These are phyloP conservation scores for Diplodus puntazzo DNA, from an alignment of 2,797 vertebrate species.

Conservation along the genomic window DNA sequence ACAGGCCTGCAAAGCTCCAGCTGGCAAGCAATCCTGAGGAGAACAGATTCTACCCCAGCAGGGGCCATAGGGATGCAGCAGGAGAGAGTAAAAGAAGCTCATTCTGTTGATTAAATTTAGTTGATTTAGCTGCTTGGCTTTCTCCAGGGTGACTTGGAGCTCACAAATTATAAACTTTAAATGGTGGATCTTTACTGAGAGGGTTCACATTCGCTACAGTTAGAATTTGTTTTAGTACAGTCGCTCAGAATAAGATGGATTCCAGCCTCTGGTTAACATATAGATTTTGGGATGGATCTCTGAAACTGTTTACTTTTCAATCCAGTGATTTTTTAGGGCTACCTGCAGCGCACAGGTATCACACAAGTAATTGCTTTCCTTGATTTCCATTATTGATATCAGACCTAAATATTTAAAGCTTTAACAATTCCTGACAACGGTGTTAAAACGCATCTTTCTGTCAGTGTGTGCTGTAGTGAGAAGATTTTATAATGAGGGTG, in stretches of 20 bases:
- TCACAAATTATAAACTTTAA: slow-evolving; percentile 79
- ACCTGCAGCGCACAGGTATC: slow-evolving; percentile 31
- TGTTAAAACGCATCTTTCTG: too few species aligned
- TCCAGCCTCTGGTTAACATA: slow-evolving; percentile 34
- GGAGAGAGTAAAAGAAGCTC: slow-evolving; percentile 81
- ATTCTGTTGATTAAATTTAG: slow-evolving; percentile 84
- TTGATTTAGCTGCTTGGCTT: slow-evolving; percentile 81
- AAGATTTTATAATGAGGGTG: too few species aligned
- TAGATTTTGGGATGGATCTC: slow-evolving; percentile 44
- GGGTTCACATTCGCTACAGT: slow-evolving; percentile 56
- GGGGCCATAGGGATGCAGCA: slow-evolving; percentile 79
- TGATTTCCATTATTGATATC: slow-evolving; percentile 35
- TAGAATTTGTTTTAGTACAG: slow-evolving; percentile 47
- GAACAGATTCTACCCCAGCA: slow-evolving; percentile 84
- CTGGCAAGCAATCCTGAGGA: slow-evolving; percentile 82
- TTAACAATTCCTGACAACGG: slow-evolving; percentile 13
- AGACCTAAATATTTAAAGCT: slow-evolving; percentile 31
- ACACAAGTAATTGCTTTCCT: slow-evolving; percentile 37
- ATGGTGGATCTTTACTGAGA: slow-evolving; percentile 69
- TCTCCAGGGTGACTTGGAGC: slow-evolving; percentile 76
- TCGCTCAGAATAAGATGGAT: slow-evolving; percentile 45
- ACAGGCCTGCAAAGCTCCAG: slow-evolving; percentile 82
- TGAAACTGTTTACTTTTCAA: slow-evolving; percentile 39
- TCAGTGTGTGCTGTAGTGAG: too few species aligned
- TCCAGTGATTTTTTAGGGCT: slow-evolving; percentile 31